Evolutionary conservation across 2,888 invertebrate genomes (phyloP).

Genomic region (Volucella bombylans): DNA sequence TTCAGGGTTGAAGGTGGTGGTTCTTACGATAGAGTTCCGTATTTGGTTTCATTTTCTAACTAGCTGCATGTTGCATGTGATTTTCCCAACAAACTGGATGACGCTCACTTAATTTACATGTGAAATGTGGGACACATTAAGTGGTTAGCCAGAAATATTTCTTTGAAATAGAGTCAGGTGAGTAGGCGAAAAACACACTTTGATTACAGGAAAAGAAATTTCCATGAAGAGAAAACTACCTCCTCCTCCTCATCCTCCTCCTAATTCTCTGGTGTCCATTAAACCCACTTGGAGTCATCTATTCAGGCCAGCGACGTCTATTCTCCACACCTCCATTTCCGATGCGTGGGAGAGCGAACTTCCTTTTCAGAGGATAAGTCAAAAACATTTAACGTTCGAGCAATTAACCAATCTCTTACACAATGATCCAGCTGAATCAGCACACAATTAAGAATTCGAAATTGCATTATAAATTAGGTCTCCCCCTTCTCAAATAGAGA

Average conservation of each 20-base stretch:
- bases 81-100: not conserved
- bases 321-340: not conserved
- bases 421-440: constrained; percentile 39
- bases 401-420: constrained; percentile 32
- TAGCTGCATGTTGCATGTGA: constrained; percentile 35
- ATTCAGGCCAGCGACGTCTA: not conserved
- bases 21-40: constrained; percentile 30
- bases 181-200: not conserved
- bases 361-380: constrained; percentile 7
- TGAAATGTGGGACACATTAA: constrained; percentile 24
- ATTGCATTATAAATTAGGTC: constrained; percentile 64
- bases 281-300: not conserved
- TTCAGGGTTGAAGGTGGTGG: constrained; percentile 11
- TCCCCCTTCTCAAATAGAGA: constrained; percentile 30
- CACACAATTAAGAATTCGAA: constrained; percentile 47
- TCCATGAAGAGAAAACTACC: no score
- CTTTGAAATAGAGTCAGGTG: constrained; percentile 6
- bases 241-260: not conserved
- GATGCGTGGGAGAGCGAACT: constrained; percentile 4
- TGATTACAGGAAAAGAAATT: no score
- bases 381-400: constrained; percentile 1
- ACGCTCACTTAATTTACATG: constrained; percentile 23
- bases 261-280: not conserved
- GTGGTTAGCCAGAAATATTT: not conserved
- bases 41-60: constrained; percentile 22